These are phyloP conservation scores for Sapayoa aenigma DNA, from an alignment of 2,113 vertebrate species.

Conservation along the genomic window DNA sequence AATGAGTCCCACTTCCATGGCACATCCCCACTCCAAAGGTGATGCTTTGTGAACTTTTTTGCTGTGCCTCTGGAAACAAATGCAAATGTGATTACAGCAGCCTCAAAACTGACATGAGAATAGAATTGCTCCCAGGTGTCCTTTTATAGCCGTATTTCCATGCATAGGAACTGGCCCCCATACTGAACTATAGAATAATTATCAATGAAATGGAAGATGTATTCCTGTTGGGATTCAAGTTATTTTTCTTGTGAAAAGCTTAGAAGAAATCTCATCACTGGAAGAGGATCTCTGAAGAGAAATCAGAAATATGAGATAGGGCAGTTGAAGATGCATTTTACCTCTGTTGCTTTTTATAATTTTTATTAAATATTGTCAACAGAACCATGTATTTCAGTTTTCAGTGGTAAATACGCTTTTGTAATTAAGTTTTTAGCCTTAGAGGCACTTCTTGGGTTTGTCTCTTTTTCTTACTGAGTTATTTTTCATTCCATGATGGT, in stretches of 20 bases:
- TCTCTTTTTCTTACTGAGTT: neutral
- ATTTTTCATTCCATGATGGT: neutral
- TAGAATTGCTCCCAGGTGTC: neutral
- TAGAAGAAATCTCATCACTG: neutral
- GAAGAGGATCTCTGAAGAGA: neutral
- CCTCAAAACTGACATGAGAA: neutral
- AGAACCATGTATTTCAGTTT: neutral
- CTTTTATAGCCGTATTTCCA: neutral
- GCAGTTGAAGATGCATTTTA: accelerated
- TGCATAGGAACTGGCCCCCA: accelerated
- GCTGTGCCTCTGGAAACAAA: neutral
- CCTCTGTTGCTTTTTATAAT: neutral
- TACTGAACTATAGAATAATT: neutral
- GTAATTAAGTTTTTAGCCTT: neutral
- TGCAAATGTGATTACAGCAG: neutral
- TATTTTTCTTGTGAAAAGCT: neutral
- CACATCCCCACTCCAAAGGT: accelerated
- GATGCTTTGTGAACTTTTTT: neutral
- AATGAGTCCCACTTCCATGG: neutral
- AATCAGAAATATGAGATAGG: neutral
- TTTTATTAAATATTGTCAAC: neutral
- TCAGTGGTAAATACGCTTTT: neutral
- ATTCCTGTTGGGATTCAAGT: neutral
- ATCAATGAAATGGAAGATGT: accelerated
- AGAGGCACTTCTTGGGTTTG: neutral